A percentile compares a stretch with the other conserved stretches of the same genome.
Conservation (phyloP, 2,113 vertebrate genomes). For the Antigone vipio region DNA sequence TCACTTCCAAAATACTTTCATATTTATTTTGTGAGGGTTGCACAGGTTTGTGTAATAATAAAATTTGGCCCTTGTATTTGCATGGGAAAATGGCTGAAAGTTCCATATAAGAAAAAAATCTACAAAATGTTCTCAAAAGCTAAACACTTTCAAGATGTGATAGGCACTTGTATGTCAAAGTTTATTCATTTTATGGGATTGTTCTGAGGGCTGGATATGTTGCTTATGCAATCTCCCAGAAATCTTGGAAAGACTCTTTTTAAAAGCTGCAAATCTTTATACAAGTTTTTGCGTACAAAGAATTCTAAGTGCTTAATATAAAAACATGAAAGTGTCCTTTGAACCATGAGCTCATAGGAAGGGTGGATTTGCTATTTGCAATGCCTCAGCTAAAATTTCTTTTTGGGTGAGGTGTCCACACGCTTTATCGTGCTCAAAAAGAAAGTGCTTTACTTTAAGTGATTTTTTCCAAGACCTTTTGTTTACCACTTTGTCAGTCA, state of each 20-base stretch:
- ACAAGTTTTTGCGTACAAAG: background rate
- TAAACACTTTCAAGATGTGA: constrained; percentile 46
- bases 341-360: background rate
- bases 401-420: background rate
- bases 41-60: background rate
- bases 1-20: background rate
- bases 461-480: background rate
- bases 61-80: background rate
- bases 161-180: constrained; percentile 6
- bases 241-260: constrained; percentile 15
- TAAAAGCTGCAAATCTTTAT: background rate
- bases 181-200: constrained; percentile 12
- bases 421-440: background rate
- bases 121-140: constrained; percentile 9
- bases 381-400: background rate
- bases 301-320: background rate
- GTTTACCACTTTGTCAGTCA: background rate
- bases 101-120: background rate
- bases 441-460: background rate
- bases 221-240: constrained; percentile 10
- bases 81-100: background rate
- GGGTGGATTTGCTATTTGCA: background rate
- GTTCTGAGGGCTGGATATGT: background rate
- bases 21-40: background rate
- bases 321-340: background rate